A percentile compares a stretch with the other conserved stretches of the same genome.
phyloP scores from a whole-genome alignment of 2,888 invertebrate genomes.

The Mechanitis messenoides region DNA sequence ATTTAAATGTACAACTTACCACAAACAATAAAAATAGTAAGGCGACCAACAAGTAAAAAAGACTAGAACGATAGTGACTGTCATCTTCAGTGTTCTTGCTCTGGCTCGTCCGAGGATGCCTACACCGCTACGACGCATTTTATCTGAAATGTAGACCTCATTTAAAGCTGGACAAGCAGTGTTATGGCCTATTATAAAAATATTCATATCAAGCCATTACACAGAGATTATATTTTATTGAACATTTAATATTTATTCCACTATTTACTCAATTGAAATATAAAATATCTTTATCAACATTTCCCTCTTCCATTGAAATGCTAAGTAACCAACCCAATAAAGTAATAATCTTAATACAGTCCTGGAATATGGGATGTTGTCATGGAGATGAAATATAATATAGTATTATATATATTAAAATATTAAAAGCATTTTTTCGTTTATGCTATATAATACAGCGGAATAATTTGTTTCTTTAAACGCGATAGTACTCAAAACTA shows the following conservation, averaged over 20 bases:
- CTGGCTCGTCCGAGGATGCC: slow-evolving; percentile 89
- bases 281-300: neutral
- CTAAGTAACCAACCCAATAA: too few species aligned
- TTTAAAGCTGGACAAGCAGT: neutral
- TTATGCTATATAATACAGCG: too few species aligned
- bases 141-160: slow-evolving; percentile 56
- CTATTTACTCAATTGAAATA: neutral
- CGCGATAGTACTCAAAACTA: too few species aligned
- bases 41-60: slow-evolving; percentile 98
- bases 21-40: slow-evolving; percentile 92
- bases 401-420: too few species aligned
- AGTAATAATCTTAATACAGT: too few species aligned
- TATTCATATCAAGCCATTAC: neutral
- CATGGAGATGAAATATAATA: too few species aligned
- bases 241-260: too few species aligned
- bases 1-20: slow-evolving; percentile 72
- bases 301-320: too few species aligned
- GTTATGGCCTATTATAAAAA: neutral
- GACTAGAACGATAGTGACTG: slow-evolving; percentile 92
- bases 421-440: too few species aligned
- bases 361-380: too few species aligned
- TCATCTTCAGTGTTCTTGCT: slow-evolving; percentile 94
- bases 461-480: too few species aligned
- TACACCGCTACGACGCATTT: slow-evolving; percentile 86
- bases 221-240: too few species aligned